Base-by-base conservation (phyloP, 2,888 invertebrate species). In the Belgica antarctica region DNA sequence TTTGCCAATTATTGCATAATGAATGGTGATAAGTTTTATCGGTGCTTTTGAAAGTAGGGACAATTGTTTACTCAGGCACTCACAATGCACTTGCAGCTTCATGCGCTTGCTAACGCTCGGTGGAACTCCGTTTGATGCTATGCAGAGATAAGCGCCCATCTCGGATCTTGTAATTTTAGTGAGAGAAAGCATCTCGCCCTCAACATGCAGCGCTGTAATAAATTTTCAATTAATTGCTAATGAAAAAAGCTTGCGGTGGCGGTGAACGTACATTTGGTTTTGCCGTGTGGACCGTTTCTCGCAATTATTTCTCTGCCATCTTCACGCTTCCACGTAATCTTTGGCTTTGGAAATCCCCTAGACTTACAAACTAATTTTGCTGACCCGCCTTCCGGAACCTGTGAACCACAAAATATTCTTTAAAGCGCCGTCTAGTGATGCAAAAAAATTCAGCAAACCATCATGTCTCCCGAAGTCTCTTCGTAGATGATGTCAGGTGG, bases 81-180 rank as follows among this genome's bases (percentile, higher is more conserved):
- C 81, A 93, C 93, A 93, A 81, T 93, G 91, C 74, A 93, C 92
- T 81, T 92, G 92, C 72, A 93, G 86, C 89, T 91, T 92, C 85
- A 93, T 89, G 78, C 92, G 84, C 82, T 93, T 92, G 84, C 92
- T 92, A 15, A 47, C 25, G 24, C 59, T 59, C 1, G 59, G 59
- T 12, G 59, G 59, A 4, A 59, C 59, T 59, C 22, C 31, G 8
- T 57, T 57, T 7, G 22, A 25, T 71, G 92, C 92, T 80, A 93
- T 91, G 81, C 93, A 93, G 76, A 92, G 83, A 80, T 92, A 93
- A 71, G 89, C 89, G 68, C 91, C 92, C 92, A 92, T 92, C 82
- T 94, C 93, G 63, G 91, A 91, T 74, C 93, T 85, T 72, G 92
- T 92, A 77, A 94, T 89, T 82, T 93, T 92, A 71, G 90, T 88